phyloP scores from a whole-genome alignment of 2,797 vertebrate species.

The Hydrophis major region DNA sequence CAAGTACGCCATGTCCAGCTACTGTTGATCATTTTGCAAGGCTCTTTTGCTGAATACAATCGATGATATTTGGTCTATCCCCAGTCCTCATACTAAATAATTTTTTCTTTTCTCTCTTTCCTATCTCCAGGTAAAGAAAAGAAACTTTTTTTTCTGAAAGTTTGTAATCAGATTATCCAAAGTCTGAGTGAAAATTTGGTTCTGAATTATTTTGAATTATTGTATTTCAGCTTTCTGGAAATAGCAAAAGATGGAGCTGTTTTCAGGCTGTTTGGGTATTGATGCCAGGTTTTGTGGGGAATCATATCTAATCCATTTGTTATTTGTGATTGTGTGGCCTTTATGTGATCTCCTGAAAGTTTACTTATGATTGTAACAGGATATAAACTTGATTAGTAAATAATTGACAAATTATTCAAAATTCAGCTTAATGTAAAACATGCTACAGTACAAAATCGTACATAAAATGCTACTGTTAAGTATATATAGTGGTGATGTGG shows the following conservation, averaged over 20 bases:
- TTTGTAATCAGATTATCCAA: neutral
- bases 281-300: neutral
- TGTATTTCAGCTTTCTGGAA: neutral
- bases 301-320: neutral
- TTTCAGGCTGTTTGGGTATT: neutral
- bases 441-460: neutral
- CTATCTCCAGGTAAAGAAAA: neutral
- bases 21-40: neutral
- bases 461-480: neutral
- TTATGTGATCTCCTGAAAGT: neutral
- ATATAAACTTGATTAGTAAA: neutral
- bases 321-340: neutral
- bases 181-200: neutral
- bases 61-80: neutral
- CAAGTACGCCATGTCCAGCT: neutral
- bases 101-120: neutral
- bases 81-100: neutral
- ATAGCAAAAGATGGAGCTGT: neutral
- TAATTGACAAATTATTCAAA: neutral
- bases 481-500: neutral
- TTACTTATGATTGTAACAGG: neutral
- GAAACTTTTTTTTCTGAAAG: neutral
- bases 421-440: neutral
- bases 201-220: neutral
- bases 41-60: neutral